Evolutionary conservation across 2,888 invertebrate genomes (phyloP), one percentile per base, ranked within the genome.

Genomic region (Esperia sulphurella): DNA sequence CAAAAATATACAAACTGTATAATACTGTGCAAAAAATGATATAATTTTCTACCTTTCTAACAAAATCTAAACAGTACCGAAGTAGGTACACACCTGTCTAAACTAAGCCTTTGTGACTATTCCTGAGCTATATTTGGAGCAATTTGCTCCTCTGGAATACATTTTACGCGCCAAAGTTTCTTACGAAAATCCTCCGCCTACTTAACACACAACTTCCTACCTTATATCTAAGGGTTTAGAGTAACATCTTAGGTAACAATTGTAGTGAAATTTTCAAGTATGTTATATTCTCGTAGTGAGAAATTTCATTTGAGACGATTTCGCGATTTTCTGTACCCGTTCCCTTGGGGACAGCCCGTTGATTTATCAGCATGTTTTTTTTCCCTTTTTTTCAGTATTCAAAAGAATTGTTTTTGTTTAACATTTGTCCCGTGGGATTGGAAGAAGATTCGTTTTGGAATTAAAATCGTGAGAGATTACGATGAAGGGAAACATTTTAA

Each of bases 301-400:
- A 86, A 86, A 87, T 85, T 87, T 87, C 82, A 85, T 87, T 86
- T 85, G 82, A 76, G 83, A 80, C 81, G 79, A 83, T 83, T 85
- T 77, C 73, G 75, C 81, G 83, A 86, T 81, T 82, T 79, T 69
- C 66, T 65, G 61, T 65, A 58, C 74, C 68, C 63, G 71, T 72
- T 70, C 79, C 83, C 80, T 61, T 21, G 66, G 72, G 83, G 73
- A 67, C 54, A 60, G 61, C 52, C 63, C 69, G 79, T 79, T 85
- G 86, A 86, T 85, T 87, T 87, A 84, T 83, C 71, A 71, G 59
- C 51, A 57, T 71, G 68, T 35, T 39, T 39, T 14, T 65, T 71
- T 70, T 74, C 63, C 67, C 54, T 58, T 63, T 63, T 69, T 72
- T 70, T 75, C 43, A 57, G 51, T 61, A 50, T 59, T 49, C 50